Evolutionary conservation across 2,113 vertebrate genomes (phyloP), one percentile per base, ranked within the genome.

Genomic region (Muntiacus reevesi): DNA sequence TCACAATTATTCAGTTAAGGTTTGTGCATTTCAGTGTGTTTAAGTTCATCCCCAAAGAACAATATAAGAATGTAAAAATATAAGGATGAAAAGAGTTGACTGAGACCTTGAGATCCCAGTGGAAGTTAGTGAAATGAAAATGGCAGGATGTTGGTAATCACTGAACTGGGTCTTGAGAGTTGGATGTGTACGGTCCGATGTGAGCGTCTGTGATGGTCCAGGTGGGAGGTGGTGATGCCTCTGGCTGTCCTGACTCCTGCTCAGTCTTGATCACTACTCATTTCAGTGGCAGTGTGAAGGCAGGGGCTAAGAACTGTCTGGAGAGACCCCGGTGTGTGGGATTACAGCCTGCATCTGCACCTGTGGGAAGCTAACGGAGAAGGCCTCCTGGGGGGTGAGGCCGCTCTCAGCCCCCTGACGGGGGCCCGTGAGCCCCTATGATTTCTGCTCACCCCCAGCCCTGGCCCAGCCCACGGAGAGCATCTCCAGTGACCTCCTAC

Each of bases 161-260:
- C 0, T 5, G 78, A 10, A 4, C 33, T 4, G 25, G 5, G 13
- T 12, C 36, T 36, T 1, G 21, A n/a, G 28, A 13, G 45, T 23
- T 21, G 3, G 2, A 2, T 1, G 2, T 11, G 2, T 19, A 2
- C 3, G 2, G 2, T 3, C 23, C 1, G 5, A 1, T 0, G 5
- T 11, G 36, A 1, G 0, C 1, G 60, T 36, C 45, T 21, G 27
- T 7, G 0, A 1, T 2, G 50, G 33, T 7, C 28, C 6, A 1
- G 30, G 19, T 8, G 6, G 89, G 6, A 57, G 36, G 25, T 1
- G n/a, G 52, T 30, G 54, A 3, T 8, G 67, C 40, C 36, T 36
- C 28, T 30, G n/a, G 50, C 8, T 52, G 57, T 12, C 11, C 36
- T 17, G 76, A 19, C 30, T n/a, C 6, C 25, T 5, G 13, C 10